phyloP scores from a whole-genome alignment of 2,797 vertebrate genomes.

The Phataginus tricuspis region DNA sequence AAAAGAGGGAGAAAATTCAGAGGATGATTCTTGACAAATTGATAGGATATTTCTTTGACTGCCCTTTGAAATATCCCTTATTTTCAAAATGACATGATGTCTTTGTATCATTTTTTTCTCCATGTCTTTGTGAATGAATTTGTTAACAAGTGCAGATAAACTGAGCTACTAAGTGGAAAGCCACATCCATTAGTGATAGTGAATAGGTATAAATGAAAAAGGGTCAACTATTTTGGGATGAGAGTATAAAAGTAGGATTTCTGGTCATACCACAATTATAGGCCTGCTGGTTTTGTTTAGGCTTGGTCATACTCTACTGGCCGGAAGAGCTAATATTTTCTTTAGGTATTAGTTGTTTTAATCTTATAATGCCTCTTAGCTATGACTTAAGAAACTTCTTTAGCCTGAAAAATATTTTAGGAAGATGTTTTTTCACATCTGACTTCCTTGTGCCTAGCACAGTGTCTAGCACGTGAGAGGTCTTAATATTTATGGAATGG shows the following conservation, averaged over 20 bases:
- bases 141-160: background rate
- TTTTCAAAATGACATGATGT: background rate
- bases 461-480: background rate
- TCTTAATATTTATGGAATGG: background rate
- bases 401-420: constrained; percentile 29
- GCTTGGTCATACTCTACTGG: background rate
- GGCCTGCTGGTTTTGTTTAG: background rate
- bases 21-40: constrained; percentile 33
- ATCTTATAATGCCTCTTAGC: background rate
- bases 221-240: background rate
- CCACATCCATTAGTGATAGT: background rate
- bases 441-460: background rate
- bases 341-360: background rate
- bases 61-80: background rate
- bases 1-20: background rate
- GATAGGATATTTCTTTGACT: background rate
- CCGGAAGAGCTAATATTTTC: background rate
- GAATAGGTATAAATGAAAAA: background rate
- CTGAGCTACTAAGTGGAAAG: background rate
- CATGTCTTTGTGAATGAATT: background rate
- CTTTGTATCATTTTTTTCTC: background rate
- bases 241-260: background rate
- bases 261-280: background rate
- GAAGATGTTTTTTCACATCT: constrained; percentile 21
- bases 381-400: background rate